These are phyloP conservation scores for Drosophila guanche DNA, from an alignment of 1,140 invertebrate genomes.

Conservation along the genomic window DNA sequence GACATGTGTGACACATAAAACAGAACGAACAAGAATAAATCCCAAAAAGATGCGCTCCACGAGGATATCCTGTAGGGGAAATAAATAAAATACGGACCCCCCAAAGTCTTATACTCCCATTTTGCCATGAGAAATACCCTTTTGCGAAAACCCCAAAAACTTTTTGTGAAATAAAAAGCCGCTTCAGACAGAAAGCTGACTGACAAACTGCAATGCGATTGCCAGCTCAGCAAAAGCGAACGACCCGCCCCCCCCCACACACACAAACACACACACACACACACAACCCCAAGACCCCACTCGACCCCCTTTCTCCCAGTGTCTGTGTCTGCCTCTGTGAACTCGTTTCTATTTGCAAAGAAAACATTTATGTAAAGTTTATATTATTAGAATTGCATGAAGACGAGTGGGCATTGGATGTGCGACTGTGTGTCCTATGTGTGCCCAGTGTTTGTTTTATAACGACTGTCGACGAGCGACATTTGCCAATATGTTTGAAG, in stretches of 20 bases:
- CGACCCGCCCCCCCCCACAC: constrained; percentile 17
- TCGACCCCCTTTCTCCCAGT: not conserved
- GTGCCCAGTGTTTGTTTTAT: constrained; percentile 59
- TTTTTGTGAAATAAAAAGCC: constrained; percentile 46
- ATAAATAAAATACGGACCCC: too few species aligned
- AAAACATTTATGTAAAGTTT: constrained; percentile 80
- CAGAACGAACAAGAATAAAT: constrained; percentile 31
- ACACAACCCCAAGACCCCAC: not conserved
- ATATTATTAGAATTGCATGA: constrained; percentile 73
- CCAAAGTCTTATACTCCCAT: not conserved
- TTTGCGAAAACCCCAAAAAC: constrained; percentile 10
- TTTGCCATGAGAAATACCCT: not conserved
- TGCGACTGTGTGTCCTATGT: constrained; percentile 33
- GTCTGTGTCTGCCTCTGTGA: constrained; percentile 28
- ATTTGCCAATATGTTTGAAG: constrained; percentile 68
- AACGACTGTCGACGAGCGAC: constrained; percentile 55
- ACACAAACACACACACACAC: constrained; percentile 12
- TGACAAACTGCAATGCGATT: constrained; percentile 65
- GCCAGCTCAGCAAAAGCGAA: constrained; percentile 57
- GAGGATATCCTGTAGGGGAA: too few species aligned
- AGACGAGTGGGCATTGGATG: constrained; percentile 32
- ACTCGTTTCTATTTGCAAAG: constrained; percentile 64
- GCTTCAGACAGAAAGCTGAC: constrained; percentile 32
- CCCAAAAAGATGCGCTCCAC: constrained; percentile 3
- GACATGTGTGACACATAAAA: constrained; percentile 53